Evolutionary conservation across 2,113 vertebrate species (phyloP).

Genomic region (Cairina moschata): DNA sequence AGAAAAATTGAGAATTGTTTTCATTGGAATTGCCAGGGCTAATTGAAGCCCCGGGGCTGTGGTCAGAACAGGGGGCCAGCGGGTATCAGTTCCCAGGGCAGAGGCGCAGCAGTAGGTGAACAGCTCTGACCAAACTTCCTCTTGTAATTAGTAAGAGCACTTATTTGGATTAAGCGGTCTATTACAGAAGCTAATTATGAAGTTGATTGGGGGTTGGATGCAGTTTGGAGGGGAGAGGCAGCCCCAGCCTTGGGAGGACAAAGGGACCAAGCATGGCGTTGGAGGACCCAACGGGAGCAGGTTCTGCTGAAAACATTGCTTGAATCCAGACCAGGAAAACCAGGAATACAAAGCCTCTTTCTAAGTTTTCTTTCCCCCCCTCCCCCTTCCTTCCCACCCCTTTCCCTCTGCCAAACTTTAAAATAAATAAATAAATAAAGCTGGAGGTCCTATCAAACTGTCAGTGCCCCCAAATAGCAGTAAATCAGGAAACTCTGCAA

Average conservation of each 20-base stretch:
- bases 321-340: conserved; percentile 54
- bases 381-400: background rate
- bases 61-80: conserved; percentile 5
- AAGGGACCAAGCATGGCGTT: conserved; percentile 62
- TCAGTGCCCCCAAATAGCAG: background rate
- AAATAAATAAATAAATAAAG: background rate
- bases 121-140: conserved; percentile 67
- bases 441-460: background rate
- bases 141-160: conserved; percentile 74
- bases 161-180: conserved; percentile 75
- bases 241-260: conserved; percentile 69
- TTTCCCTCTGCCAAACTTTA: background rate
- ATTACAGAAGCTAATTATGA: conserved; percentile 80
- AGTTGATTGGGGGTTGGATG: conserved; percentile 73
- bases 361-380: background rate
- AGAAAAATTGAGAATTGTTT: conserved; percentile 81
- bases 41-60: conserved; percentile 72
- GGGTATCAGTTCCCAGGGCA: conserved; percentile 62
- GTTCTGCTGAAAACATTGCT: conserved; percentile 57
- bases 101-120: conserved; percentile 58
- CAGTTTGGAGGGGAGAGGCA: conserved; percentile 70
- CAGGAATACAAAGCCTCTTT: conserved; percentile 50
- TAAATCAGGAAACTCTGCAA: background rate
- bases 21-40: conserved; percentile 66
- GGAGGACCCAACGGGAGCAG: background rate